Evolutionary conservation across 2,113 vertebrate species (phyloP), one percentile per base, ranked within the genome.

Genomic region (Callopanchax toddi): DNA sequence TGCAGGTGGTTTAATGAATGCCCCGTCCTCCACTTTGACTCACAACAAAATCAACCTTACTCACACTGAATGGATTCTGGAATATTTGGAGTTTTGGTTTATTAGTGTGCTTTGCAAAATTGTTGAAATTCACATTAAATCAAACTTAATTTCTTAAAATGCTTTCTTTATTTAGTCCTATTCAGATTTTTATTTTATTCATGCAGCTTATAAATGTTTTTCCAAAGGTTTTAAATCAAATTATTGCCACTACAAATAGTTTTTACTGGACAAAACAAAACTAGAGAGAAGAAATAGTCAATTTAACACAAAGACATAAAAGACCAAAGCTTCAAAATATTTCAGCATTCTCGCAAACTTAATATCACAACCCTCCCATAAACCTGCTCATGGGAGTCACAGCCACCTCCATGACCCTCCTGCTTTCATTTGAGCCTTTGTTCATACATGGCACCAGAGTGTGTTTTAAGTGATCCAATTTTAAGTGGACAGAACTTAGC

Each of bases 1-100:
- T 95, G 94, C 96, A 99, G 97, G 97, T 99, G 94, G 95, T 96
- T 95, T 94, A 72, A 85, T 76, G 71, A 90, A 87, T 86, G 75
- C 85, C 85, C 77, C 50, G 40, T 76, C 77, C 72, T 87, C 71
- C 60, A 80, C 85, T 80, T 68, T 73, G 53, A 66, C 71, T 76
- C 77, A 76, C 78, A 12, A 60, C 42, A 58, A 76, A 79, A 74
- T 60, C 18, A 82, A 67, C 74, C 56, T 23, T 74, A 50, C 60
- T 78, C 80, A 83, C 71, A 40, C 60, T 53, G 22, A 78, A 80
- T 40, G 74, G 53, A 86, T 86, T 79, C 76, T 87, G 78, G 40
- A 8, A 83, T 81, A 83, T 78, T 80, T 81, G 63, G 69, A 83
- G 76, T 83, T 88, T 88, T 85, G 86, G 84, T 60, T 78, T 69